Base-by-base conservation (phyloP, 2,888 invertebrate species). In the Lucinisca nassula region DNA sequence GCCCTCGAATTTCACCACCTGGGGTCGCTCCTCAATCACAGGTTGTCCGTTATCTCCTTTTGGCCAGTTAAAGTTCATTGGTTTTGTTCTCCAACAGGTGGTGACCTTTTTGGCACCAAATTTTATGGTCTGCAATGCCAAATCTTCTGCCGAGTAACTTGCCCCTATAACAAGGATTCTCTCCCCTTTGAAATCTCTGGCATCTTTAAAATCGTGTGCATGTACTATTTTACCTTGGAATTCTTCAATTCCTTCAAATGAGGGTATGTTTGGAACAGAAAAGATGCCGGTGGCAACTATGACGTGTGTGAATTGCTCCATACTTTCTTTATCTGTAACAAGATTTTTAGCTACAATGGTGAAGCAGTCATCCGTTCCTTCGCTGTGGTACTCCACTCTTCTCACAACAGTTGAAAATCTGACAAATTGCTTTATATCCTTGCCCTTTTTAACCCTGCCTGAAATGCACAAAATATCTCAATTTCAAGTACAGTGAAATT, bases 41-140 rank as follows among this genome's bases (percentile, higher is more conserved):
- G n/a, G n/a, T n/a, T n/a, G n/a, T n/a, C n/a, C n/a, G n/a, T n/a
- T n/a, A n/a, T n/a, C n/a, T 12, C 83, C 83, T 17, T 73, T 14
- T 32, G 87, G 87, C 82, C 85, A 89, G 51, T 87, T 87, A 73
- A 86, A 91, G 4, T 81, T 83, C 89, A 89, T 87, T 14, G 89
- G 85, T 38, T 79, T 82, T 0, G 83, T 77, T 72, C 84, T 82
- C 74, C 81, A 90, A 10, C 82, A 77, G 27, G 82, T 82, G 8
- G 86, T 82, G 14, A 86, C 49, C 49, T 72, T 70, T 49, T 79
- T 79, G 0, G 88, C 85, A 1, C 83, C 88, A 58, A 51, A 81
- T 38, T 84, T 85, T 32, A 72, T 4, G 12, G 73, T 72, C 37
- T 75, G 84, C 61, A 84, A 2, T 14, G 78, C 35, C 8, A 88